Percentiles rank a stretch among this genome's conserved stretches.
Conservation (phyloP, 2,888 invertebrate genomes). For the Thysanoteuthis rhombus region DNA sequence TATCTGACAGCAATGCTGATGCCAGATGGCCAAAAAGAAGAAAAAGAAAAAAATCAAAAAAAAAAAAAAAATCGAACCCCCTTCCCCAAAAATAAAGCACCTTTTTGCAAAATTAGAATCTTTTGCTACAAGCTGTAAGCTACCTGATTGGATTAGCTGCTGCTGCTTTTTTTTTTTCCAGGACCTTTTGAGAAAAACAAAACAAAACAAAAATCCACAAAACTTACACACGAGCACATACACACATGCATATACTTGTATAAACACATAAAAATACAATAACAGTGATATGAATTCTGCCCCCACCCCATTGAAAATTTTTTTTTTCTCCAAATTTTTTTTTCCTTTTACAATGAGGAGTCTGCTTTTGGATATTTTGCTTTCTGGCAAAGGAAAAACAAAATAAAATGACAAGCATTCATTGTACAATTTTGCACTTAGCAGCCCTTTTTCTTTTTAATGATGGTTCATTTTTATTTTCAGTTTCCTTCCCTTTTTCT, state of each 20-base stretch:
- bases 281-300: not conserved
- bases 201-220: too few relatives aligned
- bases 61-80: not conserved
- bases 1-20: slow-evolving; percentile 16
- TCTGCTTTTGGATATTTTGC: not conserved
- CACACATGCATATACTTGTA: not conserved
- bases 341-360: not conserved
- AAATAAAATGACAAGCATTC: not conserved
- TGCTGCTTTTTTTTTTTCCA: slow-evolving; percentile 16
- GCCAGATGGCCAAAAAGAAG: slow-evolving; percentile 12
- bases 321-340: too few relatives aligned
- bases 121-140: slow-evolving; percentile 24
- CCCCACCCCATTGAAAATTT: too few relatives aligned
- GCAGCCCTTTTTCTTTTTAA: not conserved
- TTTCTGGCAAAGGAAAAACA: not conserved
- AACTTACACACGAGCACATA: too few relatives aligned
- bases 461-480: not conserved
- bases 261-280: not conserved
- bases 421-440: not conserved
- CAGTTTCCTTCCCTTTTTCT: not conserved
- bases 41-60: not conserved
- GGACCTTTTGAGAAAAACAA: not conserved
- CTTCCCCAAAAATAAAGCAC: not conserved
- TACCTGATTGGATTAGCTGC: slow-evolving; percentile 23
- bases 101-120: slow-evolving; percentile 21